phyloP scores from a whole-genome alignment of 1,140 invertebrate genomes.

The Scaptomyza montana region DNA sequence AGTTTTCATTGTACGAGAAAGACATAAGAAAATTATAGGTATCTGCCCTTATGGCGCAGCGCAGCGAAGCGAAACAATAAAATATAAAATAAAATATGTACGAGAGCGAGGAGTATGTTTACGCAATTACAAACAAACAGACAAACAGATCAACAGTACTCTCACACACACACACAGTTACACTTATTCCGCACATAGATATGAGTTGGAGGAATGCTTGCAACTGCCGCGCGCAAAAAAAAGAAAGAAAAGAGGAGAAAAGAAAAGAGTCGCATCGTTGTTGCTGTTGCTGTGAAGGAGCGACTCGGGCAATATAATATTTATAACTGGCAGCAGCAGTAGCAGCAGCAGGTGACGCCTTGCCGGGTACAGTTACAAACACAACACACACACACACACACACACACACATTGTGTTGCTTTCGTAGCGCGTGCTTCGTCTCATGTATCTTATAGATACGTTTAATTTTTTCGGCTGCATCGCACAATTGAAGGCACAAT shows the following conservation, averaged over 20 bases:
- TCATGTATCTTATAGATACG: constrained; percentile 68
- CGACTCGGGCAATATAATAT: constrained; percentile 63
- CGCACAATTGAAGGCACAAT: constrained; percentile 69
- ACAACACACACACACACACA: constrained; percentile 5
- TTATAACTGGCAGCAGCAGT: constrained; percentile 63
- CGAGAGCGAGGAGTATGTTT: constrained; percentile 60
- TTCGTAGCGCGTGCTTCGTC: constrained; percentile 19
- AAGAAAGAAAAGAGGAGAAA: background rate
- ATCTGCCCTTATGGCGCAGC: constrained; percentile 82
- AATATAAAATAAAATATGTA: constrained; percentile 83
- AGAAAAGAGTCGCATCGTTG: background rate
- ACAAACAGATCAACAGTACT: constrained; percentile 39
- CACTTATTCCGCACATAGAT: constrained; percentile 4
- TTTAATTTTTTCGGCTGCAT: constrained; percentile 14
- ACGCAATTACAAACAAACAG: constrained; percentile 76
- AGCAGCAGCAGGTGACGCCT: constrained; percentile 41
- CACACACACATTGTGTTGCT: constrained; percentile 5
- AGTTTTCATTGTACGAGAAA: constrained; percentile 74
- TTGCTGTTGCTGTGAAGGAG: constrained; percentile 1
- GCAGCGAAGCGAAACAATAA: constrained; percentile 83
- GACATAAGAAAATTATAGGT: constrained; percentile 83
- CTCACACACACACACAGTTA: constrained; percentile 1
- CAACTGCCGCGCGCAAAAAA: constrained; percentile 22
- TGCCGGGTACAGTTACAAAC: constrained; percentile 43
- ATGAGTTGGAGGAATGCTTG: constrained; percentile 22